Conservation (phyloP, 2,797 vertebrate species). For the Toxotes lorentzi region DNA sequence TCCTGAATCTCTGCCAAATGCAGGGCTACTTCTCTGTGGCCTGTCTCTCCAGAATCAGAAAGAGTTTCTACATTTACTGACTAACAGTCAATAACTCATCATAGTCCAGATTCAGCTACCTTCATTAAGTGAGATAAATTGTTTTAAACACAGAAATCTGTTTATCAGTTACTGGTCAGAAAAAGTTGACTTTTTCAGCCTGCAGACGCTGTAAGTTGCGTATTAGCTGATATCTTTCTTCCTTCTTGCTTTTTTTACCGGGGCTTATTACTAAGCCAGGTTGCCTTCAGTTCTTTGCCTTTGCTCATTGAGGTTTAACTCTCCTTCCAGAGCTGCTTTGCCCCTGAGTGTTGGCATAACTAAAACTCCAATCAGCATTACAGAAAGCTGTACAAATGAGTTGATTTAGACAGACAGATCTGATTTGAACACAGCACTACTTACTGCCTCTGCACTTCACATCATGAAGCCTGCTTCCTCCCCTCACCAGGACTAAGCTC, state of each 20-base stretch:
- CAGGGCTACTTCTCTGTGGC: neutral
- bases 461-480: conserved; percentile 8
- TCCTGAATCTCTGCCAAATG: neutral
- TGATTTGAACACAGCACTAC: conserved; percentile 23
- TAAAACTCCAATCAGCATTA: conserved; percentile 18
- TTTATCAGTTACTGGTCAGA: neutral
- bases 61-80: neutral
- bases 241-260: conserved; percentile 6
- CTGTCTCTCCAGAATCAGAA: too few species aligned
- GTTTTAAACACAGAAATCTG: neutral
- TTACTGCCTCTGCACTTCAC: conserved; percentile 32
- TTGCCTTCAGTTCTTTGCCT: conserved; percentile 9
- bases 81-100: neutral
- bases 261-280: conserved; percentile 13
- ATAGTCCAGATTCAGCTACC: neutral
- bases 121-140: conserved; percentile 1
- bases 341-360: conserved; percentile 8
- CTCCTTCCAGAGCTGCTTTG: conserved; percentile 11
- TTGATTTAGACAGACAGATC: conserved; percentile 31
- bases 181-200: neutral
- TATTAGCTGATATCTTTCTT: neutral
- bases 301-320: conserved; percentile 17
- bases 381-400: conserved; percentile 28
- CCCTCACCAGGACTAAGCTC: conserved; percentile 33
- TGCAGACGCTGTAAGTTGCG: neutral